phyloP scores from a whole-genome alignment of 2,888 invertebrate genomes.

The Chrysina gloriosa region DNA sequence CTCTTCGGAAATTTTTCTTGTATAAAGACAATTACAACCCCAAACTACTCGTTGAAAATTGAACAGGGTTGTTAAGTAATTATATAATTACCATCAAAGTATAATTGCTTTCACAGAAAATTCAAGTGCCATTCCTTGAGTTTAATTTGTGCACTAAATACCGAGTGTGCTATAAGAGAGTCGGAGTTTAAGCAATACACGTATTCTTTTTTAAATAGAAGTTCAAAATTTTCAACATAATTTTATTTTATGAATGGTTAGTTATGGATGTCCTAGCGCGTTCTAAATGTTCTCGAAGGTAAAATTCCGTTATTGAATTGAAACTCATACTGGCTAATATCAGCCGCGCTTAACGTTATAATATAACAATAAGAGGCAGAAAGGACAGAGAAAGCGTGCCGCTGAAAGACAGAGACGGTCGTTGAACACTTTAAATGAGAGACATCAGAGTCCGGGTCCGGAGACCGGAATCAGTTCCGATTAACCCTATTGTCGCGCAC shows the following conservation, averaged over 20 bases:
- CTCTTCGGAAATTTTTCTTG: conserved; percentile 1
- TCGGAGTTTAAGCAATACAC: not conserved
- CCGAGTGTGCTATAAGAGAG: not conserved
- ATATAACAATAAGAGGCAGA: conserved; percentile 13
- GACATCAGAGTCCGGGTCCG: conserved; percentile 56
- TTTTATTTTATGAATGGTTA: too few relatives aligned
- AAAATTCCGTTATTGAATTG: too few relatives aligned
- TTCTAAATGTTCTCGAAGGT: too few relatives aligned
- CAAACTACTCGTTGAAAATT: conserved; percentile 14
- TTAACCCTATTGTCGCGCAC: conserved; percentile 66
- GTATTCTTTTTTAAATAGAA: not conserved
- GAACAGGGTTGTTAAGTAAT: conserved; percentile 18
- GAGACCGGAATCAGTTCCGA: conserved; percentile 64
- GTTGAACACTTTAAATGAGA: conserved; percentile 59
- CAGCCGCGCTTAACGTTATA: not conserved
- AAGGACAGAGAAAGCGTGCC: conserved; percentile 12
- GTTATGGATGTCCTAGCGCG: too few relatives aligned
- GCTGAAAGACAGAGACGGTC: conserved; percentile 27
- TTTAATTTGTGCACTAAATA: not conserved
- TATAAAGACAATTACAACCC: conserved; percentile 2
- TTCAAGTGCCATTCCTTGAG: not conserved
- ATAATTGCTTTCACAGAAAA: conserved; percentile 14
- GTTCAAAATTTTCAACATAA: not conserved
- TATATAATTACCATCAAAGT: conserved; percentile 26
- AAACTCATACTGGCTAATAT: not conserved